Base-by-base conservation (phyloP, 37 sponge, comb jelly and placozoan genomes). In the Cladorhizidae sp. region DNA sequence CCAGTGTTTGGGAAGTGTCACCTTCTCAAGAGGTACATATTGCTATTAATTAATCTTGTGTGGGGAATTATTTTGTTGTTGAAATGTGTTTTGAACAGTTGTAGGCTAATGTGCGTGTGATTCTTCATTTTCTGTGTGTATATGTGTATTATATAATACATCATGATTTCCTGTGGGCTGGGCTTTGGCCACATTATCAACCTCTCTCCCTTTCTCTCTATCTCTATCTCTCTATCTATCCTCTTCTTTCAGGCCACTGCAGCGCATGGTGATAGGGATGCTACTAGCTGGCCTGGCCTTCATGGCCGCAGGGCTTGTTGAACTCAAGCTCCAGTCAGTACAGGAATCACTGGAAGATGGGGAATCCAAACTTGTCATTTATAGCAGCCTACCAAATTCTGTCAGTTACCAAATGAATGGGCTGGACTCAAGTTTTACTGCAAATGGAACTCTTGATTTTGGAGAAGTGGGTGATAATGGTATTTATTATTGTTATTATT, bases 201-300 rank as follows among this genome's bases (percentile, higher is more conserved):
- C n/a, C n/a, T n/a, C n/a, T n/a, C n/a, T n/a, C n/a, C n/a, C n/a
- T n/a, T n/a, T n/a, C n/a, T n/a, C n/a, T n/a, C n/a, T n/a, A n/a
- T n/a, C n/a, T n/a, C n/a, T n/a, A n/a, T n/a, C n/a, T n/a, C n/a
- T n/a, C n/a, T n/a, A n/a, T n/a, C n/a, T n/a, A n/a, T n/a, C 23
- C 6, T 23, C 11, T 72, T 40, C n/a, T 67, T 67, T 18, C 49
- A 95, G 95, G 80, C 97, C 97, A 12, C 74, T 97, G 26, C 96
- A 92, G 87, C 83, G 95, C 35, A 97, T 97, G 98, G 85, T 84
- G 18, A 57, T 78, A 35, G 98, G 98, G 8, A 97, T 97, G 91
- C 21, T 82, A 3, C 58, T 97, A 3, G 96, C 95, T 61, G 86
- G 92, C 18, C 38, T 93, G n/a, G 85, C 95, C 23, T 97, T 97